Evolutionary conservation across 2,113 vertebrate species (phyloP).

Genomic region (Podilymbus podiceps): DNA sequence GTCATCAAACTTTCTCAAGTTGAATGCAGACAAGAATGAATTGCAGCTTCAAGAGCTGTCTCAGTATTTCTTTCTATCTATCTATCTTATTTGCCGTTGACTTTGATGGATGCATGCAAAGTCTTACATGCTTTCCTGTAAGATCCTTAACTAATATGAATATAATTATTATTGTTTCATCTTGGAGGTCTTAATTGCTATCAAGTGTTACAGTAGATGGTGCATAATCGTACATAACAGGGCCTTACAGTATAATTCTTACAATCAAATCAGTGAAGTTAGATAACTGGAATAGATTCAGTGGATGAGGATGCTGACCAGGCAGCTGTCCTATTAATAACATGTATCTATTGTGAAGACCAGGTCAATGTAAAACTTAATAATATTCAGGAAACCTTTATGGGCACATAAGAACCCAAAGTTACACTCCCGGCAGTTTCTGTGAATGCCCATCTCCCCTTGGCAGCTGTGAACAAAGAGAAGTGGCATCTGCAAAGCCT

Average conservation of each 20-base stretch:
- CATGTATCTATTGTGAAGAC: fast-evolving
- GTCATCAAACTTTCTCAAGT: conserved; percentile 12
- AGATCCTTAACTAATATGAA: background rate
- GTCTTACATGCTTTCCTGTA: background rate
- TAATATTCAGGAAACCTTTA: background rate
- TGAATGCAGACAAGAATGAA: background rate
- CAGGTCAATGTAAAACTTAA: background rate
- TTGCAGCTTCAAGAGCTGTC: background rate
- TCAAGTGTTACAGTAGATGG: background rate
- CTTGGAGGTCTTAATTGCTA: background rate
- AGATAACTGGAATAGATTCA: background rate
- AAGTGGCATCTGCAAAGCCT: background rate
- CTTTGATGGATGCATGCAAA: background rate
- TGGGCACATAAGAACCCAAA: fast-evolving
- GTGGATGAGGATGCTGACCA: background rate
- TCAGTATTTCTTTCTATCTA: background rate
- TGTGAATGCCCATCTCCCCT: background rate
- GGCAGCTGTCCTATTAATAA: background rate
- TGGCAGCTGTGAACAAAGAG: background rate
- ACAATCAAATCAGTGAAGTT: background rate
- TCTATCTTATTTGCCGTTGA: background rate
- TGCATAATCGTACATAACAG: background rate
- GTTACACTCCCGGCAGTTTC: background rate
- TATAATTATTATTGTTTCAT: background rate
- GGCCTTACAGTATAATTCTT: background rate